Conservation (phyloP, 2,888 invertebrate species). For the Amitus sp. region DNA sequence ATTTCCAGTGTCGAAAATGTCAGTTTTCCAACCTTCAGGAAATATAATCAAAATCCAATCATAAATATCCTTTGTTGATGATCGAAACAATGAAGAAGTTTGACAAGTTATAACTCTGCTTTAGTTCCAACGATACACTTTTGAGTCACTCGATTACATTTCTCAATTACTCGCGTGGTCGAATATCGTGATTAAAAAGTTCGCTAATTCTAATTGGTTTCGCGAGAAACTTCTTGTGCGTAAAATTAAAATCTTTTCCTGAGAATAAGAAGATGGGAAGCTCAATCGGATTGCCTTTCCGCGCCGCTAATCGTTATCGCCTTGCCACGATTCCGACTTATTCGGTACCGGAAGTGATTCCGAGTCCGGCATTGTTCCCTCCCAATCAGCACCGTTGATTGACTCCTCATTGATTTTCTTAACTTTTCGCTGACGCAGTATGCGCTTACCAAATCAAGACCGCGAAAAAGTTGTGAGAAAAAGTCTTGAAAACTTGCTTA, state of each 20-base stretch:
- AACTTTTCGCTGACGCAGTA: slow-evolving; percentile 44
- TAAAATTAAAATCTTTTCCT: slow-evolving; percentile 22
- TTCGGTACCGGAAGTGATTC: slow-evolving; percentile 44
- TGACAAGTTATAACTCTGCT: too few relatives aligned
- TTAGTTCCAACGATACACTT: too few relatives aligned
- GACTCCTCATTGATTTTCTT: slow-evolving; percentile 28
- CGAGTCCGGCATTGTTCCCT: slow-evolving; percentile 49
- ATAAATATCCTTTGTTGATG: too few relatives aligned
- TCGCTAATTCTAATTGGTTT: too few relatives aligned
- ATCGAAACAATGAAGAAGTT: too few relatives aligned
- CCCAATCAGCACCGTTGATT: slow-evolving; percentile 42
- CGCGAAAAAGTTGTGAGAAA: too few relatives aligned
- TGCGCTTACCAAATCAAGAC: slow-evolving; percentile 26
- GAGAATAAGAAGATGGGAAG: neutral
- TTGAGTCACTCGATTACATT: too few relatives aligned
- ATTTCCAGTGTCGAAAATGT: too few relatives aligned
- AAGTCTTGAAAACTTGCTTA: too few relatives aligned
- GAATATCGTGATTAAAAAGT: too few relatives aligned
- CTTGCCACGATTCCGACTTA: slow-evolving; percentile 11
- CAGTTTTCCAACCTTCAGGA: neutral
- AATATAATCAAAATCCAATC: too few relatives aligned
- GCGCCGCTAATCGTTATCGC: slow-evolving; percentile 19
- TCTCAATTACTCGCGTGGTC: too few relatives aligned
- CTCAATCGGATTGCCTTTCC: slow-evolving; percentile 9
- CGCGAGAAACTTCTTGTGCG: neutral